Conservation (phyloP, 2,113 vertebrate genomes). For the Lathamus discolor region DNA sequence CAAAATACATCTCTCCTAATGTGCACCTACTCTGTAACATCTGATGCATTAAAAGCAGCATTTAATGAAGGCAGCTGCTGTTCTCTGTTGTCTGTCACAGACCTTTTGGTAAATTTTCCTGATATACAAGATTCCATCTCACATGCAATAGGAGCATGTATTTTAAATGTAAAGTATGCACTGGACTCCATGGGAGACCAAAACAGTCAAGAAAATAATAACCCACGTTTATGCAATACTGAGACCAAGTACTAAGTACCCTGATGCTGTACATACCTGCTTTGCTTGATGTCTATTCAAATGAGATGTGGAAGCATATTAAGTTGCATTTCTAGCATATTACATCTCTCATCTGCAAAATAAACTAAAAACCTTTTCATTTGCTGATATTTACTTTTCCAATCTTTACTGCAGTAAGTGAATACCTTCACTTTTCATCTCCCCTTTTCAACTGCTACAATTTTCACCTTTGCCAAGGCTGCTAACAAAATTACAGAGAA, state of each 20-base stretch:
- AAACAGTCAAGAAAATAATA: neutral
- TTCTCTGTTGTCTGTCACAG: neutral
- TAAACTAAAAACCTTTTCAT: neutral
- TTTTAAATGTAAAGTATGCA: neutral
- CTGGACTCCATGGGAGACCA: neutral
- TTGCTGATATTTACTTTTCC: neutral
- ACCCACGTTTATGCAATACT: neutral
- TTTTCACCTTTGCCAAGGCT: neutral
- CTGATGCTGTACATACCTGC: neutral
- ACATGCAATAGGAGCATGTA: neutral
- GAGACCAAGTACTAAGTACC: neutral
- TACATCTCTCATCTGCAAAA: neutral
- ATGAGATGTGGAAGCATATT: neutral
- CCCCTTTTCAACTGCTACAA: neutral
- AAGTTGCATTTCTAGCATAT: neutral
- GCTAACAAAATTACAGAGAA: slow-evolving; percentile 8
- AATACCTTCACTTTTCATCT: neutral
- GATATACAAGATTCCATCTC: neutral
- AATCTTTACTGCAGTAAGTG: neutral
- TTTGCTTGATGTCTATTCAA: slow-evolving; percentile 13
- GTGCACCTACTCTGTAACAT: neutral
- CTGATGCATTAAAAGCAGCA: neutral
- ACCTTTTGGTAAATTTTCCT: neutral
- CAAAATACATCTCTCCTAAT: neutral
- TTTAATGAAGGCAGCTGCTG: neutral